Conservation (phyloP, 1,140 invertebrate species). For the Littorina saxatilis region DNA sequence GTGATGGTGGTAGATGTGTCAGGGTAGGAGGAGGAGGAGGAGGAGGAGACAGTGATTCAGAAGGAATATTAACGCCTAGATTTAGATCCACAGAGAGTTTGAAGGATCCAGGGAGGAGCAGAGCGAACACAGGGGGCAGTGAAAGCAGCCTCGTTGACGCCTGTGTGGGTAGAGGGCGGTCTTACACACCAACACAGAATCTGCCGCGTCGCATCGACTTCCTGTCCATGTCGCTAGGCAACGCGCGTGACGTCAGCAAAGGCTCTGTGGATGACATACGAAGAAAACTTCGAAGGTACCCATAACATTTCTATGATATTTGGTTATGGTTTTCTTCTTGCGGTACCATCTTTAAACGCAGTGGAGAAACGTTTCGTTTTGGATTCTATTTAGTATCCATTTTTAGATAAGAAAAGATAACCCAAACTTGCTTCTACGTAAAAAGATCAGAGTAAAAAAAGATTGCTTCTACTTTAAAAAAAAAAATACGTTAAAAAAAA, state of each 20-base stretch:
- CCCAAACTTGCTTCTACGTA: no score
- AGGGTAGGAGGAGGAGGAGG: not conserved
- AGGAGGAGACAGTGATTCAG: slow-evolving; percentile 19
- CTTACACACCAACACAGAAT: slow-evolving; percentile 42
- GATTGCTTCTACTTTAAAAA: no score
- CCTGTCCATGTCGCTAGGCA: slow-evolving; percentile 29
- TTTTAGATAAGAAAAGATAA: no score
- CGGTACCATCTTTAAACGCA: no score
- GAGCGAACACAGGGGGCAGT: not conserved
- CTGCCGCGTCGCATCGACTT: slow-evolving; percentile 38
- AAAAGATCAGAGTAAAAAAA: no score
- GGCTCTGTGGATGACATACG: slow-evolving; percentile 55
- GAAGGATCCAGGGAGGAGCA: not conserved
- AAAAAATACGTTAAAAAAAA: no score
- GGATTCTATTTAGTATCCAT: no score
- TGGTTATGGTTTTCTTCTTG: no score
- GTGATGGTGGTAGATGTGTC: not conserved
- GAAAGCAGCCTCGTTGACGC: no score
- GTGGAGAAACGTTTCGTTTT: no score
- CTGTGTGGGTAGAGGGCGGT: not conserved
- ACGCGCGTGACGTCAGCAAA: slow-evolving; percentile 4
- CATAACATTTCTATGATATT: no score
- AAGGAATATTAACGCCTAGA: not conserved
- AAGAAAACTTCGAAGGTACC: slow-evolving; percentile 39
- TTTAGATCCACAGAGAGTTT: no score